Evolutionary conservation across 2,888 invertebrate species (phyloP), one percentile per base, ranked within the genome.

Genomic region (Tridacna gigas): DNA sequence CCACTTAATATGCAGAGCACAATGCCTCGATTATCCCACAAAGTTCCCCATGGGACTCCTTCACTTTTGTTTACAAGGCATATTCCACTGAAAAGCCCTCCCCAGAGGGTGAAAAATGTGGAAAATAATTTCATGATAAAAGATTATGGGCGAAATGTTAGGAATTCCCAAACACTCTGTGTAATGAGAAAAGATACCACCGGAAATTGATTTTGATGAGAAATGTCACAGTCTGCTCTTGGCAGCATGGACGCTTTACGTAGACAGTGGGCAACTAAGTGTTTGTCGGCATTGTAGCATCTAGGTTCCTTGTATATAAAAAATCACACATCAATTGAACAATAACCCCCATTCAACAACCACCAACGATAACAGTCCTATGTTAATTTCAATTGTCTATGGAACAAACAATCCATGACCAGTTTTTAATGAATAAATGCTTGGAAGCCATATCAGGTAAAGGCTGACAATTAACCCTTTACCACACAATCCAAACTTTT

Each of bases 41-140:
- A 60, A 83, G 26, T 25, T 37, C 48, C 77, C 83, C 81, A 74
- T 22, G 5, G 47, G 74, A 83, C 51, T n/a, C 77, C 26, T 66
- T 77, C 51, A 71, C 20, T 60, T 76, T 82, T 79, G 83, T 86
- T 83, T 83, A 86, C 86, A 86, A 65, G 83, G 74, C 71, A 65
- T 61, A 77, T 67, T 76, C n/a, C 65, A 61, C 28, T 48, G 45
- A 28, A 22, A 60, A 47, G 20, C 28, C 25, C 56, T 66, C 61
- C 80, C 45, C 20, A 71, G 79, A 77, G 61, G 26, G 22, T 15
- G 15, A 47, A 37, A 73, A 60, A 63, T 48, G 66, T 65, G 73
- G 56, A 69, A 45, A 71, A 84, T 77, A 60, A 69, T 77, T 67
- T 56, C 56, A 69, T 77, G 67, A 77, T 77, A 77, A 48, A 67